phyloP scores from a whole-genome alignment of 2,888 invertebrate genomes.

The Brachypalpus laphriformis region DNA sequence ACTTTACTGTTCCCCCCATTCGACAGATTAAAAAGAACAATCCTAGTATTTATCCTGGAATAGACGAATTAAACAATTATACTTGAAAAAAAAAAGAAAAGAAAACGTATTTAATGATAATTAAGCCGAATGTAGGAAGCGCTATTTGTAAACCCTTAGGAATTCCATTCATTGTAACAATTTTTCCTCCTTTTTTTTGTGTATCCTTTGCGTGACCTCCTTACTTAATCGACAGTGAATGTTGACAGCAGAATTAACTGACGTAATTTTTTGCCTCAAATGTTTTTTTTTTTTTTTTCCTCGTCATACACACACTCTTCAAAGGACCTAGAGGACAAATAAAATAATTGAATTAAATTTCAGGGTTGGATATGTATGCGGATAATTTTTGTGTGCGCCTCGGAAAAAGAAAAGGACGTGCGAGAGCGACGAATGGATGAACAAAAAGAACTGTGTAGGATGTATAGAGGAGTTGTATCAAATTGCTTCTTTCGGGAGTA shows the following conservation, averaged over 20 bases:
- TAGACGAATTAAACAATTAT: slow-evolving; percentile 69
- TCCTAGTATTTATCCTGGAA: slow-evolving; percentile 55
- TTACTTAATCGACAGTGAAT: slow-evolving; percentile 73
- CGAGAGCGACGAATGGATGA: slow-evolving; percentile 4
- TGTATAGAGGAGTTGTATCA: slow-evolving; percentile 7
- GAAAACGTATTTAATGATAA: slow-evolving; percentile 50
- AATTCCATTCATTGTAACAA: slow-evolving; percentile 7
- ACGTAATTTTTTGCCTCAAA: slow-evolving; percentile 63
- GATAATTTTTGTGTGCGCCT: slow-evolving; percentile 36
- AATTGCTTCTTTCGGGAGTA: slow-evolving; percentile 47
- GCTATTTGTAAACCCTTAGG: slow-evolving; percentile 54
- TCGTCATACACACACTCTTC: slow-evolving; percentile 39
- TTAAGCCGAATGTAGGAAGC: slow-evolving; percentile 37
- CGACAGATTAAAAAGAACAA: slow-evolving; percentile 52
- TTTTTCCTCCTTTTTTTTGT: slow-evolving; percentile 6
- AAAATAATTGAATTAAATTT: slow-evolving; percentile 73
- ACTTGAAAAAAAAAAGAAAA: slow-evolving; percentile 13
- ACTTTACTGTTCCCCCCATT: slow-evolving; percentile 18
- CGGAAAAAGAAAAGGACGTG: slow-evolving; percentile 31
- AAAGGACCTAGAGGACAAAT: slow-evolving; percentile 67
- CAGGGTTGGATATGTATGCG: slow-evolving; percentile 57
- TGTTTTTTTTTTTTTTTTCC: slow-evolving; percentile 21
- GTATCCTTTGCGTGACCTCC: slow-evolving; percentile 70
- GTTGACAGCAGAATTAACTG: slow-evolving; percentile 73
- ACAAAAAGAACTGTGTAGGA: slow-evolving; percentile 3